Evolutionary conservation across 1,140 invertebrate genomes (phyloP).

Genomic region (Cecropterus lyciades): DNA sequence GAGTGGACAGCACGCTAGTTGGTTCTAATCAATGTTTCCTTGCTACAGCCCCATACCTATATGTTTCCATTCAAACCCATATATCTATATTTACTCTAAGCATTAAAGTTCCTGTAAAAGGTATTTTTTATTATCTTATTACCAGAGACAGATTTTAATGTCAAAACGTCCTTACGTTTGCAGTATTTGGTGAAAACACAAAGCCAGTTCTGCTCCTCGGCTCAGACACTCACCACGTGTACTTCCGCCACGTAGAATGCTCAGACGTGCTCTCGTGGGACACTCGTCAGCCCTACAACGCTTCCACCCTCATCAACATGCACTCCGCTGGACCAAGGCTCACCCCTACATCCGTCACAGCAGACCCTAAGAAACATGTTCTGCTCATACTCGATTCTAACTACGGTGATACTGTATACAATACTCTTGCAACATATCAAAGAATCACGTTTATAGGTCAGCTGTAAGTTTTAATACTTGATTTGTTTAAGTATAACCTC

Average conservation of each 20-base stretch:
- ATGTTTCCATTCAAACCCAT: too few relatives aligned
- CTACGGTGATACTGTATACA: conserved; percentile 50
- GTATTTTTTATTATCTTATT: too few relatives aligned
- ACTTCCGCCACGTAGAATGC: conserved; percentile 52
- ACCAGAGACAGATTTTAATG: too few relatives aligned
- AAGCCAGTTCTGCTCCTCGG: conserved; percentile 53
- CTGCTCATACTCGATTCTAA: conserved; percentile 57
- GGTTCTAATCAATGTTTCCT: too few relatives aligned
- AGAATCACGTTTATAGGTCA: conserved; percentile 55
- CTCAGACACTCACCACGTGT: conserved; percentile 48
- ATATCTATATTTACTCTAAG: too few relatives aligned
- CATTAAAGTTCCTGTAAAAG: too few relatives aligned
- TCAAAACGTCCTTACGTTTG: conserved; percentile 36
- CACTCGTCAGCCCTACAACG: conserved; percentile 46
- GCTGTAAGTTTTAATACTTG: background rate
- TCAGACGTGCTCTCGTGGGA: conserved; percentile 60
- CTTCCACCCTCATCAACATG: conserved; percentile 45
- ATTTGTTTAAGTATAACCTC: background rate
- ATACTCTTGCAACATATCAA: conserved; percentile 52
- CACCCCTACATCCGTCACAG: conserved; percentile 51
- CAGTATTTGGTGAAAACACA: conserved; percentile 55
- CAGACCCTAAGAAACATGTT: conserved; percentile 42
- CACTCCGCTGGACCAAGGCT: conserved; percentile 54
- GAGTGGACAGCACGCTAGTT: too few relatives aligned
- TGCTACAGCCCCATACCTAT: too few relatives aligned